Percentiles rank a stretch among this genome's conserved stretches.
phyloP scores from a whole-genome alignment of 2,888 invertebrate genomes.

The Dicroscelio sp. region DNA sequence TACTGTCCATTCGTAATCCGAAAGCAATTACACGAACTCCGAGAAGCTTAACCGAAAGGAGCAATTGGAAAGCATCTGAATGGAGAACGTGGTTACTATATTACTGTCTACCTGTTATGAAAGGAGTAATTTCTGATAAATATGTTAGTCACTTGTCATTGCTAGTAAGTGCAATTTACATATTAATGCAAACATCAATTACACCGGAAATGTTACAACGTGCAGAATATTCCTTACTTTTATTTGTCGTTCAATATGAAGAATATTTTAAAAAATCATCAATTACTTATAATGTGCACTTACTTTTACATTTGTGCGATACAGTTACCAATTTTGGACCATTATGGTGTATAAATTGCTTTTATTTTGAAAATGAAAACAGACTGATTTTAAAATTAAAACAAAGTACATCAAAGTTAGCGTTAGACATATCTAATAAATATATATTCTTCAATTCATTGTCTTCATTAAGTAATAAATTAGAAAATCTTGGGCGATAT shows the following conservation, averaged over 20 bases:
- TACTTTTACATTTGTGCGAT: slow-evolving; percentile 34
- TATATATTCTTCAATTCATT: slow-evolving; percentile 38
- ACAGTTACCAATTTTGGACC: slow-evolving; percentile 44
- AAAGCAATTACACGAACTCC: slow-evolving; percentile 23
- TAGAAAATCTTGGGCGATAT: background rate
- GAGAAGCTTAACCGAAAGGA: slow-evolving; percentile 3
- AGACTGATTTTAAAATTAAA: slow-evolving; percentile 51
- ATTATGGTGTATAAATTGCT: slow-evolving; percentile 54
- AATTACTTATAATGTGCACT: slow-evolving; percentile 44
- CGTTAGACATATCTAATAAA: slow-evolving; percentile 49
- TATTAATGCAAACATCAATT: slow-evolving; percentile 29
- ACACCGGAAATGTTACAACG: background rate
- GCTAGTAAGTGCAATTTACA: slow-evolving; percentile 6
- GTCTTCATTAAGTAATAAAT: slow-evolving; percentile 7
- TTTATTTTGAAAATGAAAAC: slow-evolving; percentile 64
- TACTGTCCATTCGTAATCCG: background rate
- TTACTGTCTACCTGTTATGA: slow-evolving; percentile 7
- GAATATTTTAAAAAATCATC: slow-evolving; percentile 21
- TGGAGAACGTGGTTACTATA: slow-evolving; percentile 39
- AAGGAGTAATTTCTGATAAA: background rate
- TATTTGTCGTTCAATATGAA: slow-evolving; percentile 25
- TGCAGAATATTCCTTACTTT: slow-evolving; percentile 4
- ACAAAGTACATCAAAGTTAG: slow-evolving; percentile 28
- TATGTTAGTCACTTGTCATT: slow-evolving; percentile 29
- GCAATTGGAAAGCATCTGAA: slow-evolving; percentile 43